Evolutionary conservation across 2,797 vertebrate genomes (phyloP).

Genomic region (Dendrocincla fuliginosa): DNA sequence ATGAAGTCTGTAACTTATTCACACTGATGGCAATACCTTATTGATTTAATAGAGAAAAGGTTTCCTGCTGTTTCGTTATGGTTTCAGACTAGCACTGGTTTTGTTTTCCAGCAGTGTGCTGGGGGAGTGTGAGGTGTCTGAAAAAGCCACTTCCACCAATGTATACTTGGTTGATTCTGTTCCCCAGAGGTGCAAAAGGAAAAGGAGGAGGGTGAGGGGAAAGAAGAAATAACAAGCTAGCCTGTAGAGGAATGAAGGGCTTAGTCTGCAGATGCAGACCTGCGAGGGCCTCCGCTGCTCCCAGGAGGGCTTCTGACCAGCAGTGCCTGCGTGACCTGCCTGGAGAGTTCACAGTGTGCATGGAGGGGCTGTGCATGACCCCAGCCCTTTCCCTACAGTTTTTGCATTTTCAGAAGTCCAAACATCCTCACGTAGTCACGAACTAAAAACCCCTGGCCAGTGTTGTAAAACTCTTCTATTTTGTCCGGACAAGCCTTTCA

Average conservation of each 20-base stretch:
- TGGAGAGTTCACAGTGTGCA: neutral
- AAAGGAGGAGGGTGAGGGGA: accelerated
- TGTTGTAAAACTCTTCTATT: neutral
- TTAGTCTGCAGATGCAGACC: neutral
- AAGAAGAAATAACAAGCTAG: neutral
- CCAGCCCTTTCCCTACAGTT: neutral
- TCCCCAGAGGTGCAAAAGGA: neutral
- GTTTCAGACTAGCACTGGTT: neutral
- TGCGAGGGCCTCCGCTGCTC: accelerated
- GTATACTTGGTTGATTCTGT: neutral
- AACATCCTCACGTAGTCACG: accelerated
- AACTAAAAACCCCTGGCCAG: neutral
- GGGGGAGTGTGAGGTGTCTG: neutral
- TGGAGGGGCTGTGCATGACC: neutral
- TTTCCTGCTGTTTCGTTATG: neutral
- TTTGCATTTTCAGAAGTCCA: neutral
- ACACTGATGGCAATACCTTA: neutral
- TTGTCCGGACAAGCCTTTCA: neutral
- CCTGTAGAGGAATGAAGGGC: neutral
- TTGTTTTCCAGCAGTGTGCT: neutral
- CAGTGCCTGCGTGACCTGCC: neutral
- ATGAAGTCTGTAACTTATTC: neutral
- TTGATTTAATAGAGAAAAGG: neutral
- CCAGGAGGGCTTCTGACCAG: neutral
- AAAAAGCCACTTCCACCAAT: conserved; percentile 6